A percentile compares a stretch with the other conserved stretches of the same genome.
phyloP scores from a whole-genome alignment of 1,140 invertebrate species.

The Neotoxoptera formosana region DNA sequence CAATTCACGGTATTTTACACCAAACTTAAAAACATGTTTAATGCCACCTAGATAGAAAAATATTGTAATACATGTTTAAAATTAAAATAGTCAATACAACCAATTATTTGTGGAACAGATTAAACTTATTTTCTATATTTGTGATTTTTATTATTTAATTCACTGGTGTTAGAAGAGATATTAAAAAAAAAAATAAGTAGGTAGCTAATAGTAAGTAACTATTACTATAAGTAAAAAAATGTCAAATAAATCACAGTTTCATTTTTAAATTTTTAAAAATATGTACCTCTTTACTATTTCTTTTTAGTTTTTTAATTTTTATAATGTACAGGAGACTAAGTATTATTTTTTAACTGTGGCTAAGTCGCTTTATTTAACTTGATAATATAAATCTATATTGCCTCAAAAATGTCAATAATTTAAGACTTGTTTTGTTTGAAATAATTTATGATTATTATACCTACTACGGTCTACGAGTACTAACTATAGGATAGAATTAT shows the following conservation, averaged over 20 bases:
- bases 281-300: background rate
- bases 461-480: too few species aligned
- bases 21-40: background rate
- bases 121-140: background rate
- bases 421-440: background rate
- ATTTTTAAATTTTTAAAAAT: background rate
- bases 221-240: too few species aligned
- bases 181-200: too few species aligned
- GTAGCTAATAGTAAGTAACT: too few species aligned
- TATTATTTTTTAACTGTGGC: too few species aligned
- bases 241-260: background rate
- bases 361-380: too few species aligned
- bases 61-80: background rate
- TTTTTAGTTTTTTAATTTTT: background rate
- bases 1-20: background rate
- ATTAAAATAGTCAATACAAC: background rate
- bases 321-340: background rate
- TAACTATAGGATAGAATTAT: background rate
- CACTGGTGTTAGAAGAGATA: too few species aligned
- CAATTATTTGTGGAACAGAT: background rate
- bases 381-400: too few species aligned
- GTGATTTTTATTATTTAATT: background rate
- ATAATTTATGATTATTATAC: too few species aligned
- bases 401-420: background rate
- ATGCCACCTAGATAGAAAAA: background rate